These are phyloP conservation scores for Condylura cristata DNA, from an alignment of 2,113 vertebrate species.

Conservation along the genomic window DNA sequence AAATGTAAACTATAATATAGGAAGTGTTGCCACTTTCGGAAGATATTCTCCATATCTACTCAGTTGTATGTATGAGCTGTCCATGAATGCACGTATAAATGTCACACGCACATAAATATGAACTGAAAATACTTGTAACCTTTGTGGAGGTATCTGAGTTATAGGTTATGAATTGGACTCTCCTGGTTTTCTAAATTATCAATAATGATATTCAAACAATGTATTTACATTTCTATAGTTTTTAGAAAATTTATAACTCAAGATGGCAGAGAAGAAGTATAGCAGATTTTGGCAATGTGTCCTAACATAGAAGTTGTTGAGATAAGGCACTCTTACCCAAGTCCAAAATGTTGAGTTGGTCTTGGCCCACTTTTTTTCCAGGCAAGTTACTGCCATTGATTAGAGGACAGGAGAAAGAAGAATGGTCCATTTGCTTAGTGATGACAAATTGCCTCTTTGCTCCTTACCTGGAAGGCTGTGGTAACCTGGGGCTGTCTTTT, in stretches of 20 bases:
- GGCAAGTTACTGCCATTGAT: not conserved
- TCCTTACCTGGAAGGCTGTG: slow-evolving; percentile 79
- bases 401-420: slow-evolving; percentile 69
- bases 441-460: slow-evolving; percentile 85
- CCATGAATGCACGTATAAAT: not conserved
- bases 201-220: not conserved
- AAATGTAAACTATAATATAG: not conserved
- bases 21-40: not conserved
- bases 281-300: not conserved
- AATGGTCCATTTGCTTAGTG: slow-evolving; percentile 79
- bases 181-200: not conserved
- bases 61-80: not conserved
- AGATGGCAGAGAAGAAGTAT: not conserved
- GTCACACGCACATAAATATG: not conserved
- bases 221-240: not conserved
- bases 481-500: slow-evolving; percentile 81
- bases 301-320: not conserved
- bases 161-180: not conserved
- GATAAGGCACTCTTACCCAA: not conserved
- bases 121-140: not conserved
- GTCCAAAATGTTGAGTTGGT: slow-evolving; percentile 68
- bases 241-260: not conserved
- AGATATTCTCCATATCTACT: not conserved
- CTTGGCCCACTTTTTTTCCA: slow-evolving; percentile 62
- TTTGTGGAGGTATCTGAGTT: not conserved